These are phyloP conservation scores for Isoperla grammatica DNA, from an alignment of 2,888 invertebrate species.

Conservation along the genomic window DNA sequence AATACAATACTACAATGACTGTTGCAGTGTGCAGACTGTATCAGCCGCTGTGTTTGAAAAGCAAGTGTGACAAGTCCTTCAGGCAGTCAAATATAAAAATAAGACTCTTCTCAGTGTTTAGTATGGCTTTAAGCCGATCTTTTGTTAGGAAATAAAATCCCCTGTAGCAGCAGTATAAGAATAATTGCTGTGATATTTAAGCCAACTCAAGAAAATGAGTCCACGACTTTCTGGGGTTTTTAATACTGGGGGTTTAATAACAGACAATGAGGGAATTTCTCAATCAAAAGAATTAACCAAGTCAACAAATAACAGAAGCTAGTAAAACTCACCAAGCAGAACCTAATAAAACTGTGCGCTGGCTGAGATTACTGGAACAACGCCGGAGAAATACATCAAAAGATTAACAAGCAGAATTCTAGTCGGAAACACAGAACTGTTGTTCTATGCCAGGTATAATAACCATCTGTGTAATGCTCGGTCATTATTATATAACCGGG, in stretches of 20 bases:
- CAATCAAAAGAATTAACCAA: conserved; percentile 17
- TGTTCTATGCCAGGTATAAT: too few species aligned
- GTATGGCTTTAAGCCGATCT: conserved; percentile 17
- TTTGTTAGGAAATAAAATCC: conserved; percentile 15
- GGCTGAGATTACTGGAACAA: too few species aligned
- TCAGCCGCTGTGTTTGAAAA: not conserved
- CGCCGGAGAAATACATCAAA: too few species aligned
- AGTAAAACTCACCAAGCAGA: conserved; percentile 12
- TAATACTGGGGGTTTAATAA: conserved; percentile 15
- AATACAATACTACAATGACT: too few species aligned
- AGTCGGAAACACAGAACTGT: too few species aligned
- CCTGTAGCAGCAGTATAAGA: conserved; percentile 11
- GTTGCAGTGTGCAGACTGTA: too few species aligned
- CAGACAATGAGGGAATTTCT: conserved; percentile 16
- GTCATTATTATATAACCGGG: too few species aligned
- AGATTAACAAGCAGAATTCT: too few species aligned
- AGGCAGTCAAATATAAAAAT: conserved; percentile 16
- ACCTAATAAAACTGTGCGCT: not conserved
- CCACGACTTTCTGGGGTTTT: conserved; percentile 11
- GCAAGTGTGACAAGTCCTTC: conserved; percentile 4
- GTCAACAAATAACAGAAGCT: conserved; percentile 12
- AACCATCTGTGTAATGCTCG: too few species aligned
- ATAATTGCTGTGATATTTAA: conserved; percentile 16
- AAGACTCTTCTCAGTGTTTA: conserved; percentile 14
- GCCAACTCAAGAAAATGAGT: conserved; percentile 14